A percentile compares a stretch with the other conserved stretches of the same genome.
Conservation (phyloP, 2,888 invertebrate species). For the Petrolisthes cinctipes region DNA sequence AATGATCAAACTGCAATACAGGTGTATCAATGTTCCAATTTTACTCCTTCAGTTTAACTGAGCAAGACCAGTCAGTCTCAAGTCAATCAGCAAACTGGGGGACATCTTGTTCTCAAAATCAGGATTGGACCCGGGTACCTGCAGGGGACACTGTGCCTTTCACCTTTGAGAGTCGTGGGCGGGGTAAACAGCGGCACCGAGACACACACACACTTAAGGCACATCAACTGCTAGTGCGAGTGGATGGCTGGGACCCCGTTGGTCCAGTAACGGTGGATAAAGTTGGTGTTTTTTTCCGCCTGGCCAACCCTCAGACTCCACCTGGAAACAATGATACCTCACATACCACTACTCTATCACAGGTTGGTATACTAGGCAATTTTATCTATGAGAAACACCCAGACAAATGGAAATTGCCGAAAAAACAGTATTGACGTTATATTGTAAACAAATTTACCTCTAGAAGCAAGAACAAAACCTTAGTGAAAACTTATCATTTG, state of each 20-base stretch:
- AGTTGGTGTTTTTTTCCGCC: slow-evolving; percentile 93
- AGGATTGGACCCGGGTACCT: slow-evolving; percentile 74
- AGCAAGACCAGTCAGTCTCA: no score
- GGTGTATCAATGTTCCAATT: no score
- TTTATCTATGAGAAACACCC: neutral
- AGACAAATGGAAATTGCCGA: no score
- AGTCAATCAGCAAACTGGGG: no score
- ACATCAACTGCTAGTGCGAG: slow-evolving; percentile 88
- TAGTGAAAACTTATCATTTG: no score
- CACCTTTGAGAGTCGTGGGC: slow-evolving; percentile 80
- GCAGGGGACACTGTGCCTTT: slow-evolving; percentile 84
- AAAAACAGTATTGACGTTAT: no score
- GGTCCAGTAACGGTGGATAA: slow-evolving; percentile 94
- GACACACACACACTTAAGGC: slow-evolving; percentile 83
- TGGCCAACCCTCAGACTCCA: slow-evolving; percentile 58
- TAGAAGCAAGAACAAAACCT: no score
- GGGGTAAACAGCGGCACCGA: slow-evolving; percentile 77
- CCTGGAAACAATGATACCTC: neutral
- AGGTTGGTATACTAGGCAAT: neutral
- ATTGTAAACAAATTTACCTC: no score
- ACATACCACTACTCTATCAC: neutral
- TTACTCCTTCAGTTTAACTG: no score
- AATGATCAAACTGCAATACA: no score
- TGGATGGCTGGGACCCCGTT: slow-evolving; percentile 89
- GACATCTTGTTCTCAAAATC: neutral